Evolutionary conservation across 2,113 vertebrate genomes (phyloP).

Genomic region (Puma concolor): DNA sequence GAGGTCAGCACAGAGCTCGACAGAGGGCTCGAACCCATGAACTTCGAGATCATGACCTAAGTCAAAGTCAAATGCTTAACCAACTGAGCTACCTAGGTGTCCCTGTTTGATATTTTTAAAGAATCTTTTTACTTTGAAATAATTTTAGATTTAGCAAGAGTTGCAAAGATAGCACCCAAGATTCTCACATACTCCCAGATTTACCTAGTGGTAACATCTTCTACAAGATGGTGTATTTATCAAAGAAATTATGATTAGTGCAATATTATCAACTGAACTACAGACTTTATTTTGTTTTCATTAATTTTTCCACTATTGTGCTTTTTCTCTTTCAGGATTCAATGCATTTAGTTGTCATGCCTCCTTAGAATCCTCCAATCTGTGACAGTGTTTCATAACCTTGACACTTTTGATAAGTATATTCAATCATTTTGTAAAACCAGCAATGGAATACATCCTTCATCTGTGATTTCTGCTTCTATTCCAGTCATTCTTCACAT

Average conservation of each 20-base stretch:
- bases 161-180: neutral
- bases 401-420: neutral
- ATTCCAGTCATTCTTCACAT: neutral
- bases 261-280: neutral
- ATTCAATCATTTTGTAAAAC: neutral
- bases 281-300: slow-evolving; percentile 3
- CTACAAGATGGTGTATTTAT: neutral
- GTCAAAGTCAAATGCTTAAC: no score
- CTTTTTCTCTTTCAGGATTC: neutral
- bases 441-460: neutral
- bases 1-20: no score
- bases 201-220: neutral
- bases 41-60: no score
- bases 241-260: neutral
- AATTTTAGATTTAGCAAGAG: neutral
- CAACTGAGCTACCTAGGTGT: no score
- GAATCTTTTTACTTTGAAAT: neutral
- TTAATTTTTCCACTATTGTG: neutral
- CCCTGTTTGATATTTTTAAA: neutral
- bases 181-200: neutral
- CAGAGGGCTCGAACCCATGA: no score
- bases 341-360: neutral
- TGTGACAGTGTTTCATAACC: neutral
- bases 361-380: neutral
- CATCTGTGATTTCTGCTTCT: slow-evolving; percentile 1